Percentiles rank a stretch among this genome's conserved stretches.
These are phyloP conservation scores for Hyles euphorbiae DNA, from an alignment of 1,140 invertebrate genomes.

Conservation along the genomic window DNA sequence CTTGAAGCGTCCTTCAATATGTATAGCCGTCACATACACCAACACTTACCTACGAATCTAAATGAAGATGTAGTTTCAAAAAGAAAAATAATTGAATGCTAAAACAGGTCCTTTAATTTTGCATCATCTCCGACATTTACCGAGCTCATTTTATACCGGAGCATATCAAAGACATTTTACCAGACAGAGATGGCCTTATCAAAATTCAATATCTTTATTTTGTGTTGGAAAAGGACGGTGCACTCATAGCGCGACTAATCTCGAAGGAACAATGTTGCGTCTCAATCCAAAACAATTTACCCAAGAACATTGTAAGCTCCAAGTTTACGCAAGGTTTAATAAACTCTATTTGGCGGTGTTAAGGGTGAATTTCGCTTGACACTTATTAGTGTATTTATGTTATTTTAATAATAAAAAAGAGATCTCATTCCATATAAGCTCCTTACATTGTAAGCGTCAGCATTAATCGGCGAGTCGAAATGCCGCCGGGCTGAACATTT, in stretches of 20 bases:
- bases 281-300: conserved; percentile 48
- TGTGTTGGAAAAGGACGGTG: conserved; percentile 61
- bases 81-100: conserved; percentile 9
- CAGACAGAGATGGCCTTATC: conserved; percentile 58
- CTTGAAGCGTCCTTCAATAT: no score
- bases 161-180: conserved; percentile 33
- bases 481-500: conserved; percentile 26
- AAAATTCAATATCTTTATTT: conserved; percentile 71
- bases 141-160: conserved; percentile 39
- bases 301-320: conserved; percentile 28
- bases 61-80: conserved; percentile 7
- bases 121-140: conserved; percentile 36
- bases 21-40: background rate
- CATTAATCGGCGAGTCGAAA: conserved; percentile 26
- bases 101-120: conserved; percentile 20
- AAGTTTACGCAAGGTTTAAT: conserved; percentile 8
- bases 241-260: conserved; percentile 54
- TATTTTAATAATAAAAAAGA: conserved; percentile 10
- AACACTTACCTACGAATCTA: background rate
- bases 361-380: conserved; percentile 17
- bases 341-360: conserved; percentile 8
- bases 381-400: conserved; percentile 9
- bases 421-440: conserved; percentile 29
- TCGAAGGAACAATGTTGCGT: conserved; percentile 62
- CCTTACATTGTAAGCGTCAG: conserved; percentile 43